These are phyloP conservation scores for Hydrocynus forskahlii DNA, from an alignment of 2,797 vertebrate genomes.

Conservation along the genomic window DNA sequence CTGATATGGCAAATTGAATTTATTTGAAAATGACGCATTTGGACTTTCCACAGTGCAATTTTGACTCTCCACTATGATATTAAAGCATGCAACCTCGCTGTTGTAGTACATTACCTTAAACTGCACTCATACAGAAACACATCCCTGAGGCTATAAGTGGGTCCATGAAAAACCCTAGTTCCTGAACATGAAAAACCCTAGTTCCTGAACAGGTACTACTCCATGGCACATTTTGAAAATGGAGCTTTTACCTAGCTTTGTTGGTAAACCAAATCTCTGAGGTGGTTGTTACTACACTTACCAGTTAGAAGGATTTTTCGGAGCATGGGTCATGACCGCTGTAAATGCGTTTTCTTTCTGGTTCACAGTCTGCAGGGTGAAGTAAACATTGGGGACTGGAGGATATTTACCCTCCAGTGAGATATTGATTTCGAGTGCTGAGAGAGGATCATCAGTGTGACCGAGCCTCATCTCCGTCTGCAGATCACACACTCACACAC, in stretches of 20 bases:
- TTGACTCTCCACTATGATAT: background rate
- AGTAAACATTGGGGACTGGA: slow-evolving; percentile 66
- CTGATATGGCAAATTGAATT: background rate
- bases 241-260: background rate
- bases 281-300: slow-evolving; percentile 69
- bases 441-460: slow-evolving; percentile 64
- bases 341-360: slow-evolving; percentile 50
- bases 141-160: background rate
- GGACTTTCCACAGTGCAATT: background rate
- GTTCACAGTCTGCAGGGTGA: slow-evolving; percentile 46
- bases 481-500: slow-evolving; percentile 41
- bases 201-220: background rate
- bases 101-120: slow-evolving; percentile 13
- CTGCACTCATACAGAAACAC: background rate
- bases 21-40: background rate
- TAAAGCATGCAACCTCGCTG: background rate
- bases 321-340: slow-evolving; percentile 51
- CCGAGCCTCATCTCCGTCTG: slow-evolving; percentile 60
- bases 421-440: slow-evolving; percentile 68
- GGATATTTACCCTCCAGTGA: slow-evolving; percentile 59
- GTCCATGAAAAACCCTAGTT: background rate
- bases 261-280: slow-evolving; percentile 60
- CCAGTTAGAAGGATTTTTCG: slow-evolving; percentile 53
- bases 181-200: background rate
- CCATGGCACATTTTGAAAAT: background rate